Percentiles rank a stretch among this genome's conserved stretches.
phyloP scores from a whole-genome alignment of 2,113 vertebrate species.

The Thalassoma bifasciatum region DNA sequence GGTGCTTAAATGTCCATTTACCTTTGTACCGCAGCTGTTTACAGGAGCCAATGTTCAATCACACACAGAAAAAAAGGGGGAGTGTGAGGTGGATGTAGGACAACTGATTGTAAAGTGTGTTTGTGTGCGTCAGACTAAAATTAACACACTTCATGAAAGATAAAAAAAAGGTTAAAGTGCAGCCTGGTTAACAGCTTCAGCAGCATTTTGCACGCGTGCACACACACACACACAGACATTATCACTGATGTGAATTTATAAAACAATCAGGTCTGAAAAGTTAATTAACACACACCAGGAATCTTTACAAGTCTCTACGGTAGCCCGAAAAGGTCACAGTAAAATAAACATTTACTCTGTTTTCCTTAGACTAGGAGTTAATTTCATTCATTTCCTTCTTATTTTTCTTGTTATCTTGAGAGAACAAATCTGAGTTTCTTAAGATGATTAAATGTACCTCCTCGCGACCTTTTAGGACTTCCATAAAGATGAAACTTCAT shows the following conservation, averaged over 20 bases:
- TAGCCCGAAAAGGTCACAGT: too few species aligned
- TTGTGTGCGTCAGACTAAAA: neutral
- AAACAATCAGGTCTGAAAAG: neutral
- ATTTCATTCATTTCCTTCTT: too few species aligned
- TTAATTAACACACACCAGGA: neutral
- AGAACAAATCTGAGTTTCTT: neutral
- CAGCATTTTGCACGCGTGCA: neutral
- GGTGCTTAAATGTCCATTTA: neutral
- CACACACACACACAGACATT: neutral
- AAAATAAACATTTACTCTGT: too few species aligned
- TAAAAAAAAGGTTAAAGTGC: constrained; percentile 34
- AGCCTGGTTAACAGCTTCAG: constrained; percentile 14
- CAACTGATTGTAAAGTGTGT: neutral
- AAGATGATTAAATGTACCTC: too few species aligned
- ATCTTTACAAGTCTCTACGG: neutral
- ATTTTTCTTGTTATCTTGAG: too few species aligned
- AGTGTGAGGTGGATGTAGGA: neutral
- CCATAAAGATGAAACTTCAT: neutral
- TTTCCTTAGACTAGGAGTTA: too few species aligned
- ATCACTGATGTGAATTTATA: neutral
- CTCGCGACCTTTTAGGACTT: too few species aligned
- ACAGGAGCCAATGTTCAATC: neutral
- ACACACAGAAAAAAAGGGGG: neutral
- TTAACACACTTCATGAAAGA: neutral
- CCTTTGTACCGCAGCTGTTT: constrained; percentile 13